Conservation (phyloP, 2,113 vertebrate species). For the Monarcha castaneiventris region DNA sequence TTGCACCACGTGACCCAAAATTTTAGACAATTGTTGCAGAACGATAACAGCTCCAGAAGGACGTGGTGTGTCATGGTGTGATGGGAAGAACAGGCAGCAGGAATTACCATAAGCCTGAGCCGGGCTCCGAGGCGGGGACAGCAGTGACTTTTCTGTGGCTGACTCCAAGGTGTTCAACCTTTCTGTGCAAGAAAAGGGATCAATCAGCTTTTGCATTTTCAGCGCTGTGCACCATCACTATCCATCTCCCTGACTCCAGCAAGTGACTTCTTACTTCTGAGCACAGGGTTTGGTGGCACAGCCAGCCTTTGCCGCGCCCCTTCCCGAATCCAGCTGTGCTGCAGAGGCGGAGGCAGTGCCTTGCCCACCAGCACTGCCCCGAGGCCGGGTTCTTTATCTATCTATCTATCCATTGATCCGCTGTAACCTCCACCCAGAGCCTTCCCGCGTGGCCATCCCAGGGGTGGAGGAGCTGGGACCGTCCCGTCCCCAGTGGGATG, state of each 20-base stretch:
- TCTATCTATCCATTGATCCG: too few relatives aligned
- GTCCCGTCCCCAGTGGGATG: fast-evolving
- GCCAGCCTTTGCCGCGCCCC: neutral
- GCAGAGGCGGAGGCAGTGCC: neutral
- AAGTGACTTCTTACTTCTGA: fast-evolving
- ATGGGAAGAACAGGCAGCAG: neutral
- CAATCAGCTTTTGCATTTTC: fast-evolving
- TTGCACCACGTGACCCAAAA: fast-evolving
- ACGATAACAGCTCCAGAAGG: neutral
- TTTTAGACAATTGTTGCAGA: neutral
- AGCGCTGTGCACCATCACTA: neutral
- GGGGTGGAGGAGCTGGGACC: neutral
- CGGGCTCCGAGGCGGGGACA: neutral
- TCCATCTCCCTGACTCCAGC: neutral
- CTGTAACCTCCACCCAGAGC: neutral
- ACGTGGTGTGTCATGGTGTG: neutral
- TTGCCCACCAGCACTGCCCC: fast-evolving
- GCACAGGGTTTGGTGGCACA: neutral
- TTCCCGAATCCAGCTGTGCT: neutral
- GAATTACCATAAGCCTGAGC: neutral
- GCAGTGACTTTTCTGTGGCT: neutral
- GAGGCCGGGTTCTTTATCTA: fast-evolving
- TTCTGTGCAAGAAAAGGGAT: neutral
- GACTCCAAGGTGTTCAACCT: neutral
- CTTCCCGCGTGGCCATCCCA: neutral